These are phyloP conservation scores for Alentia gelatinosa DNA, from an alignment of 2,888 invertebrate genomes.

Conservation along the genomic window DNA sequence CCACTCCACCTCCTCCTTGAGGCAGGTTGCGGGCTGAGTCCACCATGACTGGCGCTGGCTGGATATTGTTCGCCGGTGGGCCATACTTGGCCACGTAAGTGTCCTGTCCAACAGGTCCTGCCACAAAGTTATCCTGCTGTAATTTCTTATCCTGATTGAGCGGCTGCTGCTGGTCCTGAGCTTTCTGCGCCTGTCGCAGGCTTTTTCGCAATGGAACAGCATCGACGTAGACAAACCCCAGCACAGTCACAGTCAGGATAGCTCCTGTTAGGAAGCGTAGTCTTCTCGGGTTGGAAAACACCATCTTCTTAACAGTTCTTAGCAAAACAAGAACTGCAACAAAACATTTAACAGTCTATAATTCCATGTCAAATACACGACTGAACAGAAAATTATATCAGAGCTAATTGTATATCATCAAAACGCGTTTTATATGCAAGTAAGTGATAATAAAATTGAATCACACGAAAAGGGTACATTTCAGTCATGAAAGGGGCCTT, in stretches of 20 bases:
- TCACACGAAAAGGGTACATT: too few species aligned
- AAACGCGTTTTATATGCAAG: too few species aligned
- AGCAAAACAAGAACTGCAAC: background rate
- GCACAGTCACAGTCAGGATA: background rate
- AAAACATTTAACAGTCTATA: too few species aligned
- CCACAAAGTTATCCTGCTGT: too few species aligned
- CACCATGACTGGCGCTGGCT: background rate
- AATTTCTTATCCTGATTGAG: background rate
- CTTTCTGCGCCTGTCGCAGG: background rate
- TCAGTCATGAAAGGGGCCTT: too few species aligned
- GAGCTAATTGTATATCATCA: too few species aligned
- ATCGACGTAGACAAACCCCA: background rate
- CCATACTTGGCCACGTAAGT: background rate
- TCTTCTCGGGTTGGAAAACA: background rate
- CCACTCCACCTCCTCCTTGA: background rate
- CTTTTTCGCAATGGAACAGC: background rate
- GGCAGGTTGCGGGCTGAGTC: background rate
- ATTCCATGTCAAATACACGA: too few species aligned
- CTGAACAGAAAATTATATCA: too few species aligned
- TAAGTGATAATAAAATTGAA: too few species aligned
- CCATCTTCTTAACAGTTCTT: background rate
- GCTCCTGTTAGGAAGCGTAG: background rate
- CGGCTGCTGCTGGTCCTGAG: background rate
- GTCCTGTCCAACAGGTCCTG: background rate
- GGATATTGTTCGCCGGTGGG: background rate